Evolutionary conservation across 2,888 invertebrate species (phyloP), one percentile per base, ranked within the genome.

Genomic region (Rhogogaster chlorosoma): DNA sequence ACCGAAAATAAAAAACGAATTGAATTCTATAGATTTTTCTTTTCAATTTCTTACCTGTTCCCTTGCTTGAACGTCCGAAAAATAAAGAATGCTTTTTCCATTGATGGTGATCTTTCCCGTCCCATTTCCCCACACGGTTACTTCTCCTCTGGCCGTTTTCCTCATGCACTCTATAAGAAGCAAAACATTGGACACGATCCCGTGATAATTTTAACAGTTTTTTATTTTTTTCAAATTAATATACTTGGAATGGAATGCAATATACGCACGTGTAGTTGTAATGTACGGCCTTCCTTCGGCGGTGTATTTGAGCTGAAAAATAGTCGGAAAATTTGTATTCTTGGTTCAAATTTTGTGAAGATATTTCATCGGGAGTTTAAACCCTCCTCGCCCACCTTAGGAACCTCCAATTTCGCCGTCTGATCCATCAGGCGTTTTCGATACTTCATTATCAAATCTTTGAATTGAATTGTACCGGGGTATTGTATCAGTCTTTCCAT

Each of bases 61-160:
- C 89, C 97, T 95, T 26, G 96, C 94, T 90, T 97, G 96, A 6
- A 95, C 92, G 89, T 96, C 94, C 42, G 95, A 93, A 92, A 99
- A 99, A 92, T 97, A 98, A 9, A 95, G 95, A 49, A 98, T 95
- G 91, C 97, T 96, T 90, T 95, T 91, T 5, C 96, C 97, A 94
- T 99, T 99, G 84, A 99, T 97, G 42, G 94, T 95, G 84, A 99
- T 95, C 91, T 96, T 95, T 2, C 99, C 99, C 80, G 96, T 96
- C 18, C 99, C 99, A 32, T 98, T 97, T 15, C 96, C 95, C 86
- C 94, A 95, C 10, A 99, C 94, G n/a, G 96, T 97, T 0, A 99
- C 98, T 92, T 96, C 95, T 1, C 97, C 98, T 89, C 95, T 94
- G 0, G 97, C 96, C 85, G 94, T 94, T 93, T 98, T 98, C 86